Conservation (phyloP, 1,140 invertebrate genomes). For the Drosophila varians region DNA sequence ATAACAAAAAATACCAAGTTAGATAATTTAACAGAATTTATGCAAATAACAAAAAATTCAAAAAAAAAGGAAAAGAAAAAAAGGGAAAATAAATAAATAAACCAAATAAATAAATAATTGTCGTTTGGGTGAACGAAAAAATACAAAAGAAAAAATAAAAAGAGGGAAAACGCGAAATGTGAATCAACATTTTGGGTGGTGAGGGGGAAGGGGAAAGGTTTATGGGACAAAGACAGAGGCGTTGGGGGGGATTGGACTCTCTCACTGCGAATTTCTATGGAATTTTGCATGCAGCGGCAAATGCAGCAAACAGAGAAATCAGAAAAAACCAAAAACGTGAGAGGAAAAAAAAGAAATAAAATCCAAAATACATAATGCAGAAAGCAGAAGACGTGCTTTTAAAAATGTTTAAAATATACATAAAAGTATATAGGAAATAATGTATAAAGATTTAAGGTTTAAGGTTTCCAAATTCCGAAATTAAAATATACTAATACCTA, state of each 20-base stretch:
- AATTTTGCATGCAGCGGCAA: constrained; percentile 61
- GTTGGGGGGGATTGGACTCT: constrained; percentile 1
- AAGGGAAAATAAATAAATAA: constrained; percentile 9
- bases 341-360: constrained; percentile 61
- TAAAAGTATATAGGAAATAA: neutral
- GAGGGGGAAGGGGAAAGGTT: neutral
- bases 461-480: no score
- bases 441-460: neutral
- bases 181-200: constrained; percentile 50
- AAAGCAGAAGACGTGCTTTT: constrained; percentile 27
- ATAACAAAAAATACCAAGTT: constrained; percentile 24
- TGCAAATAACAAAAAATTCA: constrained; percentile 2
- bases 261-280: constrained; percentile 48
- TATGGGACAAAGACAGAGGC: neutral
- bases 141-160: no score
- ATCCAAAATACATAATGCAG: constrained; percentile 54
- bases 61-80: neutral
- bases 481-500: no score
- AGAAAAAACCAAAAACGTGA: constrained; percentile 58
- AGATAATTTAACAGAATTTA: constrained; percentile 18
- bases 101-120: constrained; percentile 57
- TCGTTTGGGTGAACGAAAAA: constrained; percentile 22
- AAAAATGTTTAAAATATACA: constrained; percentile 3
- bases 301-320: constrained; percentile 42
- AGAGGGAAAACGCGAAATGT: constrained; percentile 26